Base-by-base conservation (phyloP, 2,797 vertebrate species). In the Bothrops alternatus region DNA sequence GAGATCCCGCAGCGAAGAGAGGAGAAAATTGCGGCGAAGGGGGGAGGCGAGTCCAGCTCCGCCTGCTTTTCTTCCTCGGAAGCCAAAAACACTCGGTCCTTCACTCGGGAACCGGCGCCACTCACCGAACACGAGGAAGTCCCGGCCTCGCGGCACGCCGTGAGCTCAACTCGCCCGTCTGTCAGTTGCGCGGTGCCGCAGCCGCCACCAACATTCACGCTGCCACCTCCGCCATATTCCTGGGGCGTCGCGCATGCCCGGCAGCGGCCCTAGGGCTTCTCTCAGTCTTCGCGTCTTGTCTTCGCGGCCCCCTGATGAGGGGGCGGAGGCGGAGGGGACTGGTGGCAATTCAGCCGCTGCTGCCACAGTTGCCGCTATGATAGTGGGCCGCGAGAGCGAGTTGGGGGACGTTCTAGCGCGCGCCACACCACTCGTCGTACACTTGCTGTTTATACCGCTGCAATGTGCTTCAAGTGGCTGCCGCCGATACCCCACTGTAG, bases 221-320 rank as follows among this genome's bases (percentile, higher is more conserved):
- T 2, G 25, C 94, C 90, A 95, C 96, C 93, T 96, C 97, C 97
- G 97, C 97, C 97, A 98, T 97, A 91, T 97, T 97, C 95, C 93
- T 95, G 97, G 97, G 97, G 96, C 96, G 96, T 93, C 94, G 97
- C 97, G 97, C 97, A 97, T 97, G 97, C 97, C 97, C 96, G 96
- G 95, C 96, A 96, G 96, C 95, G 86, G 96, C 93, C 60, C 94
- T 63, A 91, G 95, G 95, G 95, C 94, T 47, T 32, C 32, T 32
- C 32, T 32, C 32, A 32, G 32, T 32, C 47, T 47, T 47, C 5
- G 2, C 78, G 63, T 60, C 78, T 92, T 87, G 91, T 94, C 90
- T 90, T 86, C 91, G 58, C 32, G 53, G 93, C 86, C 94, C 95
- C 3, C 60, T 88, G 89, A 88, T 25, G 37, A 58, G n/a, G 69